These are phyloP conservation scores for Lithosia quadra DNA, from an alignment of 2,888 invertebrate species.

Conservation along the genomic window DNA sequence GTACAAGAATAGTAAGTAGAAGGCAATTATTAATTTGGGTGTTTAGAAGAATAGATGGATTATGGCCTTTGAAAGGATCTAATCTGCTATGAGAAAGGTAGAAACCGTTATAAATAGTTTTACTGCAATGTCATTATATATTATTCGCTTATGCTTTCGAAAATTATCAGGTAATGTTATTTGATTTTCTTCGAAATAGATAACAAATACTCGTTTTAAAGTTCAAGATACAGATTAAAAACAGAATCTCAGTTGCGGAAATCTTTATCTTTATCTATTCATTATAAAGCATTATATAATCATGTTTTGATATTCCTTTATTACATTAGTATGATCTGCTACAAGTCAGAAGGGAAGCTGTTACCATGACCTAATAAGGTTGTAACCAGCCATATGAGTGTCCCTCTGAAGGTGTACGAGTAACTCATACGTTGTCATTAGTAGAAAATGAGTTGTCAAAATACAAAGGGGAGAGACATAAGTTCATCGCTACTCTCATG, in stretches of 20 bases:
- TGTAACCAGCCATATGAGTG: no score
- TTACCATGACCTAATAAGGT: neutral
- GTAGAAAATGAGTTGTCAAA: neutral
- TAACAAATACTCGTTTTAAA: neutral
- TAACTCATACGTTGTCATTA: neutral
- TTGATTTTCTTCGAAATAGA: neutral
- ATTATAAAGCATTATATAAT: neutral
- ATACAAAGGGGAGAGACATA: neutral
- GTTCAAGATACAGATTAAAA: neutral
- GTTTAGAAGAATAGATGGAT: conserved; percentile 33
- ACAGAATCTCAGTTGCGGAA: conserved; percentile 5
- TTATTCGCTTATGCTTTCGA: neutral
- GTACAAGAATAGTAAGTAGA: conserved; percentile 33
- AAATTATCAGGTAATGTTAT: conserved; percentile 28
- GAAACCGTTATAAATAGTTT: neutral
- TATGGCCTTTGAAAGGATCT: conserved; percentile 27
- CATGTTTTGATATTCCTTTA: no score
- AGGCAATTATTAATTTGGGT: conserved; percentile 40
- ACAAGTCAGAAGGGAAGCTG: neutral
- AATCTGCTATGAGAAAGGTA: conserved; percentile 30
- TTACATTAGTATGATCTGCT: neutral
- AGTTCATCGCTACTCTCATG: no score
- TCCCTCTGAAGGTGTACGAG: neutral
- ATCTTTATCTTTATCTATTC: neutral
- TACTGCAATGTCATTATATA: neutral